phyloP scores from a whole-genome alignment of 2,797 vertebrate species.

The Lagorchestes hirsutus region DNA sequence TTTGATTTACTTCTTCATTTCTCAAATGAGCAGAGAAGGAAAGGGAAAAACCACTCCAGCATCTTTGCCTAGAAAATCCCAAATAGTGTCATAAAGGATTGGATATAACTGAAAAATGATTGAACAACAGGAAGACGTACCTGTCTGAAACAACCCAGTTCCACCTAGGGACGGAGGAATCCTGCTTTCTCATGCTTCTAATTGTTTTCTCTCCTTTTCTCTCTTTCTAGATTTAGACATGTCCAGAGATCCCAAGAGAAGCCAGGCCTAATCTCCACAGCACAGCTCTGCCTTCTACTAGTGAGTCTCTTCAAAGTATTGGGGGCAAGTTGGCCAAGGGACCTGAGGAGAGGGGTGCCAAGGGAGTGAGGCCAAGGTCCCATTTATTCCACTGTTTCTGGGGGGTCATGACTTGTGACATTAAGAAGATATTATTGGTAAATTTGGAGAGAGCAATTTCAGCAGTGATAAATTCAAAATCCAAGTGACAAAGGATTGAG shows the following conservation, averaged over 20 bases:
- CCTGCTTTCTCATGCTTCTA: background rate
- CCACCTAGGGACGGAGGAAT: no score
- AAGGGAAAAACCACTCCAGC: no score
- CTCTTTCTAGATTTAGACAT: conserved; percentile 73
- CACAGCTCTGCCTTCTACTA: background rate
- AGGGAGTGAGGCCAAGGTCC: background rate
- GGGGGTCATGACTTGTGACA: background rate
- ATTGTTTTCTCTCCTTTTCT: background rate
- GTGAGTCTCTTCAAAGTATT: background rate
- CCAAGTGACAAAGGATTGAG: no score
- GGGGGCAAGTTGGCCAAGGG: background rate
- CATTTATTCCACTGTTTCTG: background rate
- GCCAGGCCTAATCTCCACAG: conserved; percentile 31
- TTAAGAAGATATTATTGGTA: no score
- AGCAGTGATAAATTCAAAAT: no score
- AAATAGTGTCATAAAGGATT: background rate
- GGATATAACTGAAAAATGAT: background rate
- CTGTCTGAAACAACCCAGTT: background rate
- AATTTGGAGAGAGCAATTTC: no score
- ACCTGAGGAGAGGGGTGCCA: background rate
- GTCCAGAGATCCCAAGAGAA: conserved; percentile 62
- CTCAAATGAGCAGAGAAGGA: no score
- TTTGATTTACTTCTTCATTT: no score
- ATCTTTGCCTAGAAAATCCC: no score
- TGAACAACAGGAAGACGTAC: background rate